These are phyloP conservation scores for Sterrhoptilus dennistouni DNA, from an alignment of 2,113 vertebrate genomes.

Conservation along the genomic window DNA sequence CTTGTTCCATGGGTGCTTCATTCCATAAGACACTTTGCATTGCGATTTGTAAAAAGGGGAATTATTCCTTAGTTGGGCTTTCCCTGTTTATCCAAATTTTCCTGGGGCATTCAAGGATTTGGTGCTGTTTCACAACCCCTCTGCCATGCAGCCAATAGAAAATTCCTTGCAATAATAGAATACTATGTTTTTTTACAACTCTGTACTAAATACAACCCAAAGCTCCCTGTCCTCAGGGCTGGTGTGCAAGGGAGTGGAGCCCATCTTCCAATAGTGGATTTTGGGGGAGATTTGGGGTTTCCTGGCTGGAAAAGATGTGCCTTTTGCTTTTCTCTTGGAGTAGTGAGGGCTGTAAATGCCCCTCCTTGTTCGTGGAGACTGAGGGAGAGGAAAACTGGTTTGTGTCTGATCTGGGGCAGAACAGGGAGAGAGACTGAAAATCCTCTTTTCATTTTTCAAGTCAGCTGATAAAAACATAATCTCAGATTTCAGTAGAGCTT, in stretches of 20 bases:
- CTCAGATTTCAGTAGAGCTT: neutral
- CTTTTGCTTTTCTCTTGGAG: neutral
- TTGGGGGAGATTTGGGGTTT: neutral
- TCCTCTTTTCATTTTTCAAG: neutral
- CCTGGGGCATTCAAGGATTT: neutral
- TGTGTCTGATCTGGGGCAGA: neutral
- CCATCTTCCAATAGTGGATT: neutral
- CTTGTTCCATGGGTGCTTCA: neutral
- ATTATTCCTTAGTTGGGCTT: neutral
- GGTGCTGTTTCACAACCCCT: neutral
- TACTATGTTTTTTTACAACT: neutral
- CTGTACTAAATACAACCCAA: neutral
- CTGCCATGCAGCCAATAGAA: fast-evolving
- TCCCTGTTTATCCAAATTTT: neutral
- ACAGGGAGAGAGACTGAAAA: neutral
- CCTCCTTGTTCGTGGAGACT: neutral
- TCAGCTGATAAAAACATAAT: constrained; percentile 14
- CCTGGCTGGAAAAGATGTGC: neutral
- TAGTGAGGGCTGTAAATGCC: neutral
- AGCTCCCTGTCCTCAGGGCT: neutral
- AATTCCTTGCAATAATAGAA: neutral
- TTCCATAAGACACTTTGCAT: neutral
- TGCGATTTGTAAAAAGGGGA: neutral
- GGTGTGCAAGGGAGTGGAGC: neutral
- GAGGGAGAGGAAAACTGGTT: neutral